These are phyloP conservation scores for Drosophila micromelanica DNA, from an alignment of 1,140 invertebrate genomes.

Conservation along the genomic window DNA sequence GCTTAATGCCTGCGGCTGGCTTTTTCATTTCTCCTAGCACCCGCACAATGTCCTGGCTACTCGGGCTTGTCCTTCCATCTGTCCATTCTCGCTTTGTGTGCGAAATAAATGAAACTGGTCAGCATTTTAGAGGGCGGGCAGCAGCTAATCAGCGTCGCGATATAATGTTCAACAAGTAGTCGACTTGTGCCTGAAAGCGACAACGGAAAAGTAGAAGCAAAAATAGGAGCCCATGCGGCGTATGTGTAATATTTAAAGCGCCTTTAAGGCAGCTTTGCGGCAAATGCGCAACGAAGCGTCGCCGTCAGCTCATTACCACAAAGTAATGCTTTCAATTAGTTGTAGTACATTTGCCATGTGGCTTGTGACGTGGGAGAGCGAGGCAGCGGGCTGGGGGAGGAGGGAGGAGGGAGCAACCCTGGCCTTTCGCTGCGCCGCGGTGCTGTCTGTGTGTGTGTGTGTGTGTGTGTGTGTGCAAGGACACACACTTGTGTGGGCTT, in stretches of 20 bases:
- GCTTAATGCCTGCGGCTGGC: conserved; percentile 64
- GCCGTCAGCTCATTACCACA: conserved; percentile 64
- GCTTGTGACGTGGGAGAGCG: conserved; percentile 7
- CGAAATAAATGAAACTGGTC: conserved; percentile 58
- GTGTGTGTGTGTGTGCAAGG: conserved; percentile 48
- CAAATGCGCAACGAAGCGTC: conserved; percentile 38
- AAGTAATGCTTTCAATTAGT: conserved; percentile 81
- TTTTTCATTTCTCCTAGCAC: conserved; percentile 63
- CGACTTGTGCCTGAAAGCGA: conserved; percentile 5
- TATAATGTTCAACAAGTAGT: conserved; percentile 65
- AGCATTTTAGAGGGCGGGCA: conserved; percentile 47
- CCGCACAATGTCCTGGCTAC: conserved; percentile 59
- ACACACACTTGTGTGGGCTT: conserved; percentile 45
- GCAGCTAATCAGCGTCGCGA: conserved; percentile 39
- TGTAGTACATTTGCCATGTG: conserved; percentile 69
- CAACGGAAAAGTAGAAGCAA: neutral
- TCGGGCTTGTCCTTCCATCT: conserved; percentile 43
- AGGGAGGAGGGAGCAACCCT: conserved; percentile 17
- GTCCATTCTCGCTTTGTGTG: conserved; percentile 28
- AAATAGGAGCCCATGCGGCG: conserved; percentile 30
- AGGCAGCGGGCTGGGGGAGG: neutral
- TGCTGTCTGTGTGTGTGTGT: conserved; percentile 30
- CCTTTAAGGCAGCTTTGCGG: conserved; percentile 31
- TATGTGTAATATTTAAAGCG: conserved; percentile 61
- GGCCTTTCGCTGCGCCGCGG: conserved; percentile 42